phyloP scores from a whole-genome alignment of 2,113 vertebrate genomes.

The Salvelinus sp. region DNA sequence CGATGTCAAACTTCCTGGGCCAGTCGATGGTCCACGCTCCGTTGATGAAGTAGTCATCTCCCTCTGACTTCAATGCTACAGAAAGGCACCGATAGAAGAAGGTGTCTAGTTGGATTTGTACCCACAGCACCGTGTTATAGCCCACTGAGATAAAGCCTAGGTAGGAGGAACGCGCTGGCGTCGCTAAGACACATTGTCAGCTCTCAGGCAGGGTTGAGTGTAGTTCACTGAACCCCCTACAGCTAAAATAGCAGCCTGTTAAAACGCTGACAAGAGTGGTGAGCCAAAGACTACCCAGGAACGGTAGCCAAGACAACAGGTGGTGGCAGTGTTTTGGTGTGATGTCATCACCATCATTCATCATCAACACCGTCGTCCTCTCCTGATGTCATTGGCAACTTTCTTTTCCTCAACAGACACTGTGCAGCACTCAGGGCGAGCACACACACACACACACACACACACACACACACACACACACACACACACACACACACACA shows the following conservation, averaged over 20 bases:
- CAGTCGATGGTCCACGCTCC: conserved; percentile 99
- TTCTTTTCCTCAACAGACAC: conserved; percentile 6
- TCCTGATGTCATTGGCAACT: conserved; percentile 32
- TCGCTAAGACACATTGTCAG: not conserved
- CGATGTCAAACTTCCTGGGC: conserved; percentile 97
- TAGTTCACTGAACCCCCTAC: no score
- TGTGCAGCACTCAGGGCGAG: conserved; percentile 2
- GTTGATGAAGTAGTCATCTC: conserved; percentile 95
- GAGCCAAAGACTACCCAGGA: conserved; percentile 4
- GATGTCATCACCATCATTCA: conserved; percentile 36
- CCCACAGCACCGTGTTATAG: not conserved
- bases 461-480: not conserved
- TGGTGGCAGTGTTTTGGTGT: conserved; percentile 43
- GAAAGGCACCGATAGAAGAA: conserved; percentile 9
- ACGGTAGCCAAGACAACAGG: conserved; percentile 42
- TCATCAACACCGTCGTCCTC: conserved; percentile 26
- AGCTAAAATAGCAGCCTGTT: not conserved
- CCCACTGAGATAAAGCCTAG: not conserved
- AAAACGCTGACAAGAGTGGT: not conserved
- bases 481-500: not conserved
- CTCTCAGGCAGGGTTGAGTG: conserved; percentile 21
- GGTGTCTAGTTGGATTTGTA: conserved; percentile 16
- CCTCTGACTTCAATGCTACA: conserved; percentile 93
- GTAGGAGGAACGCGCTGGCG: no score
- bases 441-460: not conserved